These are phyloP conservation scores for Stenodera caucasica DNA, from an alignment of 2,888 invertebrate species.

Conservation along the genomic window DNA sequence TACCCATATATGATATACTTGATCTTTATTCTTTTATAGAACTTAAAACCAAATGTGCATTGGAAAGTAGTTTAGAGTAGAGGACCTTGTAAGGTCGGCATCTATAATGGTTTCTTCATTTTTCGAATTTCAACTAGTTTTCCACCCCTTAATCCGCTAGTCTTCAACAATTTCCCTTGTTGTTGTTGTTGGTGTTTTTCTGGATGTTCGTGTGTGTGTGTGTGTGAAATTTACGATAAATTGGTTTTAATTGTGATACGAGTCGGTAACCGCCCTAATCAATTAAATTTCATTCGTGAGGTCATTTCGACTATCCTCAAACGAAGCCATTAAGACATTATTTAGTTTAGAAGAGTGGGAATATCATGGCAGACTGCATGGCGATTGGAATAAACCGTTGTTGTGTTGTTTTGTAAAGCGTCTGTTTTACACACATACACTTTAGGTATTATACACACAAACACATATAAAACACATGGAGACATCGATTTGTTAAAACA, in stretches of 20 bases:
- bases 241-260: constrained; percentile 2
- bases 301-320: constrained; percentile 6
- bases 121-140: background rate
- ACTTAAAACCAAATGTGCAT: constrained; percentile 52
- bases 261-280: constrained; percentile 7
- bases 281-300: constrained; percentile 9
- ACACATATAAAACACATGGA: background rate
- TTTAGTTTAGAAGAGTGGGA: constrained; percentile 4
- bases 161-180: background rate
- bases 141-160: background rate
- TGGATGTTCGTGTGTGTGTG: too few relatives aligned
- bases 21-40: constrained; percentile 58
- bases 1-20: constrained; percentile 58
- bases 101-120: constrained; percentile 42
- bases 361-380: constrained; percentile 36
- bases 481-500: background rate
- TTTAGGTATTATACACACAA: background rate
- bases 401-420: constrained; percentile 9
- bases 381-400: constrained; percentile 34
- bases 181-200: background rate
- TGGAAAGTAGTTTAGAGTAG: constrained; percentile 51
- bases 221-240: too few relatives aligned
- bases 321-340: constrained; percentile 4
- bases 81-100: constrained; percentile 55
- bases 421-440: constrained; percentile 7